Evolutionary conservation across 1,140 invertebrate genomes (phyloP).

Genomic region (Drosophila aff.): DNA sequence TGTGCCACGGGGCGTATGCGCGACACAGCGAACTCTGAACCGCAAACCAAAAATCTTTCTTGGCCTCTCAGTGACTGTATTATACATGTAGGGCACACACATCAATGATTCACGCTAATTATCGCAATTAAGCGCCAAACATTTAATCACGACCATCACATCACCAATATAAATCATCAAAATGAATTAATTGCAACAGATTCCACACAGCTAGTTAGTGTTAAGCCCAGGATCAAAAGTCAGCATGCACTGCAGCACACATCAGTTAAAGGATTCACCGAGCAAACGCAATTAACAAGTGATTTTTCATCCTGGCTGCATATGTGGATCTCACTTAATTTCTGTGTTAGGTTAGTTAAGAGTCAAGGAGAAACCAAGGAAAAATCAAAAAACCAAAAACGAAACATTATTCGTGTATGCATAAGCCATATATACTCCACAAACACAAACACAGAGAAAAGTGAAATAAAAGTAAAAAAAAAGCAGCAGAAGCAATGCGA

Average conservation of each 20-base stretch:
- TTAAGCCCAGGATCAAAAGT: constrained; percentile 29
- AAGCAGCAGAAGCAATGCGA: constrained; percentile 33
- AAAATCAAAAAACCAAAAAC: constrained; percentile 40
- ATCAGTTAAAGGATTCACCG: constrained; percentile 5
- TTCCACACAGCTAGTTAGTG: constrained; percentile 27
- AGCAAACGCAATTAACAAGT: constrained; percentile 33
- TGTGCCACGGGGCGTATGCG: constrained; percentile 40
- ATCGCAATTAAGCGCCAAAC: constrained; percentile 52
- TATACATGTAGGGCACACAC: constrained; percentile 22
- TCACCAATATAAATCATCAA: constrained; percentile 29
- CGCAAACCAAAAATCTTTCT: constrained; percentile 48
- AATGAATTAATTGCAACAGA: constrained; percentile 37
- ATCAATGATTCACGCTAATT: constrained; percentile 58
- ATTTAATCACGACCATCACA: constrained; percentile 45
- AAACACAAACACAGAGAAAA: not conserved
- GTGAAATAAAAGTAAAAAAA: constrained; percentile 33
- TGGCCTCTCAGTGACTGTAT: constrained; percentile 32
- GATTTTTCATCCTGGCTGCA: constrained; percentile 8
- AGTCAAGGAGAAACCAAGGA: constrained; percentile 7
- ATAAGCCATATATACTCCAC: constrained; percentile 34
- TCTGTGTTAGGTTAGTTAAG: constrained; percentile 48
- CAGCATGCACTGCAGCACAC: constrained; percentile 10
- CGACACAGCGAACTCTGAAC: constrained; percentile 17
- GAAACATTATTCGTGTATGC: constrained; percentile 42
- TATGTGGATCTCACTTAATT: constrained; percentile 30